Base-by-base conservation (phyloP, 2,113 vertebrate genomes). In the Nothocercus julius region DNA sequence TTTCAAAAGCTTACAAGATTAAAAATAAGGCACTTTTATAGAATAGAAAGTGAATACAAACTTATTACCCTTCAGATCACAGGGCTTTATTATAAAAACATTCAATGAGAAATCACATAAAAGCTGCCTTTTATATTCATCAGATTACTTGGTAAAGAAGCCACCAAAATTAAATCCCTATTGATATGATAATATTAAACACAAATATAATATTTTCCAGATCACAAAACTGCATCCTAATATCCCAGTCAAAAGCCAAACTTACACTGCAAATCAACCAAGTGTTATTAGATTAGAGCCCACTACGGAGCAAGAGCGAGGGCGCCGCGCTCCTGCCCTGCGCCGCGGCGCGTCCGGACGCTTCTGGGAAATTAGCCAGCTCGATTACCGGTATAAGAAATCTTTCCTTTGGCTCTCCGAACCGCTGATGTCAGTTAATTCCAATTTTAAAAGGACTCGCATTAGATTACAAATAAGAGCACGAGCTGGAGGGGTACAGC, bases 341-440 rank as follows among this genome's bases (percentile, higher is more conserved):
- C 0, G 27, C 13, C 82, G 81, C 45, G 1, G 80, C 85, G 88
- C 82, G 38, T 72, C 3, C 1, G 44, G 79, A 75, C 58, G 51
- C 80, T 95, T 86, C 94, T 92, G 94, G 95, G 94, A 84, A 96
- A 89, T 85, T 34, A 92, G 92, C 92, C 94, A 90, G 81, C 6
- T 82, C 70, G 90, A 90, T 96, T 94, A 95, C 93, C 45, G 81
- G 69, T 96, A 92, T 0, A 95, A 95, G 83, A 95, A 94, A 96
- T 96, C 93, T 96, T 89, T 90, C 38, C 49, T 89, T 94, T 95
- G 90, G 95, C 94, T 77, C 85, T 30, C 68, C 88, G 67, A 80
- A 70, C 49, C 0, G 4, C 81, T 89, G 88, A 87, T 87, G 70
- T 94, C 94, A 92, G 89, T 87, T 89, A 78, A 70, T 74, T 66